Evolutionary conservation across 2,888 invertebrate species (phyloP).

Genomic region (Agonopterix subpropinquella): DNA sequence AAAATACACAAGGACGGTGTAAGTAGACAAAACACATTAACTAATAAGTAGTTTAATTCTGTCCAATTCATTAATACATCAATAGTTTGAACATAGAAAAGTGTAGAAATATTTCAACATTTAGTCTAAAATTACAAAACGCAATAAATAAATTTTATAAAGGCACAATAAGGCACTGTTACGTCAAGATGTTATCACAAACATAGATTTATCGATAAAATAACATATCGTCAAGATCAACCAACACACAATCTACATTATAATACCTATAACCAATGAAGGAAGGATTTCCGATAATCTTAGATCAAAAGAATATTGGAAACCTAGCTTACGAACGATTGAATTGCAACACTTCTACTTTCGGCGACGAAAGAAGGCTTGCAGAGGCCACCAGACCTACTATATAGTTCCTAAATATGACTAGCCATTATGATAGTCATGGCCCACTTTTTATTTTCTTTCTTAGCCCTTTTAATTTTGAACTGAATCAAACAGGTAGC

Average conservation of each 20-base stretch:
- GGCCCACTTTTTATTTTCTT: conserved; percentile 24
- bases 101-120: conserved; percentile 60
- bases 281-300: conserved; percentile 63
- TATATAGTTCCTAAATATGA: conserved; percentile 26
- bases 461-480: conserved; percentile 19
- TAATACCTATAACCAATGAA: conserved; percentile 25
- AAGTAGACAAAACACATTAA: conserved; percentile 64
- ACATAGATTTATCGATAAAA: conserved; percentile 45
- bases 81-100: conserved; percentile 49
- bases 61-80: conserved; percentile 51
- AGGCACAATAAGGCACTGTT: conserved; percentile 74
- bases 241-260: conserved; percentile 23
- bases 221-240: conserved; percentile 22
- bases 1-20: conserved; percentile 75
- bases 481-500: conserved; percentile 13
- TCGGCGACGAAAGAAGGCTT: conserved; percentile 59
- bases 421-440: conserved; percentile 42
- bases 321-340: conserved; percentile 40
- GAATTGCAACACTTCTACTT: conserved; percentile 51
- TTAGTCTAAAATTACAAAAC: conserved; percentile 57
- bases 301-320: conserved; percentile 53
- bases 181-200: conserved; percentile 72
- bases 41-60: conserved; percentile 57
- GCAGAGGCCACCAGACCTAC: conserved; percentile 29
- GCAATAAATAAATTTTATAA: conserved; percentile 65